Conservation (phyloP, 2,888 invertebrate species). For the Loripinus fragilis region DNA sequence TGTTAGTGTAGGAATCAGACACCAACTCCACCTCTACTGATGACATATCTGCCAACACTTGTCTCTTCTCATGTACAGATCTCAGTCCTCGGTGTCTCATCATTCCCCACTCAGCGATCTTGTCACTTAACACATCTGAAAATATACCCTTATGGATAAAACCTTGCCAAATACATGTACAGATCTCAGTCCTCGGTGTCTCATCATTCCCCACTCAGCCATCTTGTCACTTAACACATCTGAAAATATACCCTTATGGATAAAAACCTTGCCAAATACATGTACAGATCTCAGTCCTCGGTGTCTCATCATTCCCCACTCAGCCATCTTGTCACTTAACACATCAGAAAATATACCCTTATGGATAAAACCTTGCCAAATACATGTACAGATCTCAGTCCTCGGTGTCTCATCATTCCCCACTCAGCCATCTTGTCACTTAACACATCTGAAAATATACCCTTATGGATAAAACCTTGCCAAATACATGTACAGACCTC, state of each 20-base stretch:
- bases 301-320: slow-evolving; percentile 4
- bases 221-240: slow-evolving; percentile 1
- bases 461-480: too few species aligned
- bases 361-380: too few species aligned
- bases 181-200: not conserved
- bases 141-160: not conserved
- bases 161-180: too few species aligned
- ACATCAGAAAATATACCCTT: not conserved
- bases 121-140: slow-evolving; percentile 6
- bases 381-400: slow-evolving; percentile 1
- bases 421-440: slow-evolving; percentile 5
- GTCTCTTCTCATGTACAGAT: slow-evolving; percentile 19
- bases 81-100: slow-evolving; percentile 6
- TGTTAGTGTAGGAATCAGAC: slow-evolving; percentile 55
- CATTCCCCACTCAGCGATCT: slow-evolving; percentile 11
- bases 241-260: not conserved
- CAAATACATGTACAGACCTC: not conserved
- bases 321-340: slow-evolving; percentile 1
- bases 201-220: slow-evolving; percentile 5
- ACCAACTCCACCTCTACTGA: slow-evolving; percentile 36
- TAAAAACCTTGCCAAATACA: too few species aligned
- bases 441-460: not conserved
- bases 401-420: slow-evolving; percentile 5
- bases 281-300: not conserved
- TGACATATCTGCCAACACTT: slow-evolving; percentile 33